Conservation (phyloP, 1,140 invertebrate species). For the Bombus pyrosoma region DNA sequence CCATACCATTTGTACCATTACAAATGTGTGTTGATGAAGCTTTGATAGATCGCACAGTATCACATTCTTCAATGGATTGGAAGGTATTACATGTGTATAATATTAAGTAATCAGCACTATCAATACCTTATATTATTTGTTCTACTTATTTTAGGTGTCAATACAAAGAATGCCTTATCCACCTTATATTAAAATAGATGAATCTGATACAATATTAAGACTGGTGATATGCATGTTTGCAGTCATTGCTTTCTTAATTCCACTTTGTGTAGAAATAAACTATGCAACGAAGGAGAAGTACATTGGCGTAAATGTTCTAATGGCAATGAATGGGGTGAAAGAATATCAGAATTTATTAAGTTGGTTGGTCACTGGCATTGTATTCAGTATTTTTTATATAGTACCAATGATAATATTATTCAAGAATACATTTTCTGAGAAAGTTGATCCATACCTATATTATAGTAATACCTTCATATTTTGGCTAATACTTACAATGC, state of each 20-base stretch:
- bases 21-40: slow-evolving; percentile 76
- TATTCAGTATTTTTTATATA: slow-evolving; percentile 75
- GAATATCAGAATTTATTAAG: slow-evolving; percentile 76
- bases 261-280: slow-evolving; percentile 75
- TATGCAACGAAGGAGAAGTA: slow-evolving; percentile 78
- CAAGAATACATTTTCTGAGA: slow-evolving; percentile 71
- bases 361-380: slow-evolving; percentile 75
- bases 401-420: slow-evolving; percentile 74
- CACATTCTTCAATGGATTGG: slow-evolving; percentile 44
- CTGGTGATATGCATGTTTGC: slow-evolving; percentile 69
- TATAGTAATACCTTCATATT: slow-evolving; percentile 79
- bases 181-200: slow-evolving; percentile 73
- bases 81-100: slow-evolving; percentile 51
- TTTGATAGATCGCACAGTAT: slow-evolving; percentile 67
- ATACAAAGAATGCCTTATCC: slow-evolving; percentile 80
- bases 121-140: slow-evolving; percentile 14
- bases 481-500: slow-evolving; percentile 75
- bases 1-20: slow-evolving; percentile 69
- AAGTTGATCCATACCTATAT: slow-evolving; percentile 74
- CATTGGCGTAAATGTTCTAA: slow-evolving; percentile 79
- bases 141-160: slow-evolving; percentile 68
- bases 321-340: slow-evolving; percentile 80
- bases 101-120: slow-evolving; percentile 1
- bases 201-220: slow-evolving; percentile 63
- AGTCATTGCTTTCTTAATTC: slow-evolving; percentile 74